A percentile compares a stretch with the other conserved stretches of the same genome.
Evolutionary conservation across 2,797 vertebrate species (phyloP).

Genomic region (Astyanax mexicanus): DNA sequence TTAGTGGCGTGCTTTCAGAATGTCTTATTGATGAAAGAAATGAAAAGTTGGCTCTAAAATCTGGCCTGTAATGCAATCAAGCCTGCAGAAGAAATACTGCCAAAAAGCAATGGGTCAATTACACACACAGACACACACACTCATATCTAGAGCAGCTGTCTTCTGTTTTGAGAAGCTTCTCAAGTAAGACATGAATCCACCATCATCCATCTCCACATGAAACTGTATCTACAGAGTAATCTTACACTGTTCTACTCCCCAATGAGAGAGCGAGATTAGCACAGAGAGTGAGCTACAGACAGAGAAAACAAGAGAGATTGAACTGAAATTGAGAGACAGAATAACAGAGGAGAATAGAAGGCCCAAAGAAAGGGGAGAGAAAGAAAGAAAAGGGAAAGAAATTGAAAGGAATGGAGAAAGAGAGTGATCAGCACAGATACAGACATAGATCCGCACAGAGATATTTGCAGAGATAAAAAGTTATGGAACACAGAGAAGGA

Average conservation of each 20-base stretch:
- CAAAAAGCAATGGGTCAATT: not conserved
- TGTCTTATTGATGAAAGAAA: not conserved
- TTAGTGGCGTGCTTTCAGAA: not conserved
- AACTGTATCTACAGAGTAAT: slow-evolving; percentile 17
- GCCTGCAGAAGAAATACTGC: not conserved
- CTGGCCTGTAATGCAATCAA: not conserved
- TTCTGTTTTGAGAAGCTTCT: slow-evolving; percentile 17
- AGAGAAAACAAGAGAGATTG: not conserved
- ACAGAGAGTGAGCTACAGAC: not conserved
- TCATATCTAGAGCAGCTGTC: slow-evolving; percentile 18
- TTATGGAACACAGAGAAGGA: no score
- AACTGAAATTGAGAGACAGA: no score
- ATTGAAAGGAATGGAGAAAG: no score
- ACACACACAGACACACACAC: slow-evolving; percentile 13
- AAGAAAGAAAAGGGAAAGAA: no score
- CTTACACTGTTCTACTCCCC: slow-evolving; percentile 1
- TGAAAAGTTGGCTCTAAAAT: slow-evolving; percentile 2
- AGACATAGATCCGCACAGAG: no score
- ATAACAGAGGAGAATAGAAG: no score
- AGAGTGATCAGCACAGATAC: no score
- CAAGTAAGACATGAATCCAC: not conserved
- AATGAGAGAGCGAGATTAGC: not conserved
- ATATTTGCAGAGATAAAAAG: no score
- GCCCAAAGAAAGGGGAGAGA: no score
- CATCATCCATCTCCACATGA: slow-evolving; percentile 21